Percentiles rank a stretch among this genome's conserved stretches.
These are phyloP conservation scores for Centrocercus urophasianus DNA, from an alignment of 2,113 vertebrate genomes.

Conservation along the genomic window DNA sequence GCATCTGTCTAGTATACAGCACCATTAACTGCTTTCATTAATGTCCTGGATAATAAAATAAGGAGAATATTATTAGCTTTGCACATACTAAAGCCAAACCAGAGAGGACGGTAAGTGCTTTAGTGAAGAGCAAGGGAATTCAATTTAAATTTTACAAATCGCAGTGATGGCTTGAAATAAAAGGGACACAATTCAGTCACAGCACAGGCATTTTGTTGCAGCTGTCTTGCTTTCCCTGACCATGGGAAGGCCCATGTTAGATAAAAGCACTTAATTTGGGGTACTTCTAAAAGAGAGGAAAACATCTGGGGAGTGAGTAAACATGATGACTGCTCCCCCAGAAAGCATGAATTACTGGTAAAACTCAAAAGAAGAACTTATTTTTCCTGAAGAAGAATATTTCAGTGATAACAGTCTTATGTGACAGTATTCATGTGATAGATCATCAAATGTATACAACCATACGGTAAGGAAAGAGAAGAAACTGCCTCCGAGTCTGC, in stretches of 20 bases:
- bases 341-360: not conserved
- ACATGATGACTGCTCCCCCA: not conserved
- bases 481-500: too few relatives aligned
- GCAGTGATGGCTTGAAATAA: not conserved
- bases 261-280: not conserved
- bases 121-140: not conserved
- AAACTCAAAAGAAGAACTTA: not conserved
- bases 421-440: not conserved
- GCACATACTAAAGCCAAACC: not conserved
- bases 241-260: not conserved
- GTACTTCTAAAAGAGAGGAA: not conserved
- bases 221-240: not conserved
- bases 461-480: not conserved
- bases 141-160: not conserved
- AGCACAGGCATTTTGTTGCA: not conserved
- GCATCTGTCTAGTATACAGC: not conserved
- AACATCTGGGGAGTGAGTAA: not conserved
- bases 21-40: not conserved
- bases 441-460: not conserved
- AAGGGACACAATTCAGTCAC: not conserved
- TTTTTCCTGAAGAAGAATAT: not conserved
- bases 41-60: not conserved
- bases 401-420: not conserved
- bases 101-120: not conserved
- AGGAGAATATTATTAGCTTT: not conserved